Percentiles rank a stretch among this genome's conserved stretches.
Evolutionary conservation across 1,140 invertebrate species (phyloP).

Genomic region (Rhagoletis zephyria): DNA sequence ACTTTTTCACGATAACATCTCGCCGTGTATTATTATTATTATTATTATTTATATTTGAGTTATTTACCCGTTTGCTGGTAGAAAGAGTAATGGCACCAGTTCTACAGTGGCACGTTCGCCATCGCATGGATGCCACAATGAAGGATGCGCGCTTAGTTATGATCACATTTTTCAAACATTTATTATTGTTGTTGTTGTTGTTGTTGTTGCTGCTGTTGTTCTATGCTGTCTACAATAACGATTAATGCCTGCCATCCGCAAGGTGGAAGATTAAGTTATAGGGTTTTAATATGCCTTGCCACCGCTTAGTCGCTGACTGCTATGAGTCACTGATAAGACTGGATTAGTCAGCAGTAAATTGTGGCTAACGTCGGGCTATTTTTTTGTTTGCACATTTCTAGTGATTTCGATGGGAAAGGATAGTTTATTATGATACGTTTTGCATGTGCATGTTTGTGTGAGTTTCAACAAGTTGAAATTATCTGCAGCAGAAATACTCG

Average conservation of each 20-base stretch:
- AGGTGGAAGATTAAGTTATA: constrained; percentile 52
- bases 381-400: neutral
- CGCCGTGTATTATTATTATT: constrained; percentile 23
- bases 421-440: neutral
- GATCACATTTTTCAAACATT: constrained; percentile 5
- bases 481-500: no score
- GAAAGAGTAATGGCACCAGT: constrained; percentile 37
- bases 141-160: neutral
- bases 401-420: constrained; percentile 13
- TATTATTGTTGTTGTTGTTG: constrained; percentile 2
- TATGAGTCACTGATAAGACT: constrained; percentile 47
- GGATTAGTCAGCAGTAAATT: constrained; percentile 46
- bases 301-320: constrained; percentile 43
- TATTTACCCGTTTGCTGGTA: constrained; percentile 29
- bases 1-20: constrained; percentile 47
- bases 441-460: neutral
- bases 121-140: neutral
- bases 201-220: neutral
- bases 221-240: constrained; percentile 30
- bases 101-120: constrained; percentile 35
- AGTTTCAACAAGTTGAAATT: neutral
- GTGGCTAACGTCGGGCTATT: neutral
- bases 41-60: constrained; percentile 49
- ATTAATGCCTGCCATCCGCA: constrained; percentile 39
- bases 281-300: constrained; percentile 44